Evolutionary conservation across 2,113 vertebrate species (phyloP), one percentile per base, ranked within the genome.

Genomic region (Vulpes vulpes): DNA sequence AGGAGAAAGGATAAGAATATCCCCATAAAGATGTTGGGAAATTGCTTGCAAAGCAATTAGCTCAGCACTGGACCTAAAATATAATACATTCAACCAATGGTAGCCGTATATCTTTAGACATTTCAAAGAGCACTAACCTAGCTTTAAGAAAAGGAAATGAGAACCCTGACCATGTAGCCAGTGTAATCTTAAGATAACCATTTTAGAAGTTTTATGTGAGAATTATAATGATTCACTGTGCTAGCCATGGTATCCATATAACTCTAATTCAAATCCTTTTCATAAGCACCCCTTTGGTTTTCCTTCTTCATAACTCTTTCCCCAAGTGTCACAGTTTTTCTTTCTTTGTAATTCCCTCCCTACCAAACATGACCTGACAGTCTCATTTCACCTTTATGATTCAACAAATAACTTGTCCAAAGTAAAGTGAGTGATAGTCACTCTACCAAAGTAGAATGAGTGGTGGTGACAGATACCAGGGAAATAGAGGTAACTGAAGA

Each of bases 21-120:
- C 78, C 90, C 95, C 90, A 67, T 73, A 91, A 96, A 73, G 74
- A 90, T 53, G n/a, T 96, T 97, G 84, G 91, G 92, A 94, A 97
- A 96, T 82, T 53, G 8, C 32, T 38, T 35, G 35, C 23, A 65
- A 55, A 93, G n/a, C 23, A 22, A 25, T 95, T 92, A 90, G 59
- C 49, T 93, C 78, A 82, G 65, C 35, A 17, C 71, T 73, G 64
- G 71, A 11, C 32, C n/a, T 64, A 23, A 62, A 51, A 35, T 76
- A 62, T 1, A 51, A 55, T 79, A 64, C 9, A 51, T 10, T 14
- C 15, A 76, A 53, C 32, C 16, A 76, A 59, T 15, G 25, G 3
- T 69, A n/a, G 78, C 53, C 64, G 59, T 17, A 67, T 92, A 35
- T 85, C 57, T 85, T 89, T 57, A 89, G 35, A 87, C 22, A 64